These are phyloP conservation scores for Chaetura pelagica DNA, from an alignment of 2,113 vertebrate species.

Conservation along the genomic window DNA sequence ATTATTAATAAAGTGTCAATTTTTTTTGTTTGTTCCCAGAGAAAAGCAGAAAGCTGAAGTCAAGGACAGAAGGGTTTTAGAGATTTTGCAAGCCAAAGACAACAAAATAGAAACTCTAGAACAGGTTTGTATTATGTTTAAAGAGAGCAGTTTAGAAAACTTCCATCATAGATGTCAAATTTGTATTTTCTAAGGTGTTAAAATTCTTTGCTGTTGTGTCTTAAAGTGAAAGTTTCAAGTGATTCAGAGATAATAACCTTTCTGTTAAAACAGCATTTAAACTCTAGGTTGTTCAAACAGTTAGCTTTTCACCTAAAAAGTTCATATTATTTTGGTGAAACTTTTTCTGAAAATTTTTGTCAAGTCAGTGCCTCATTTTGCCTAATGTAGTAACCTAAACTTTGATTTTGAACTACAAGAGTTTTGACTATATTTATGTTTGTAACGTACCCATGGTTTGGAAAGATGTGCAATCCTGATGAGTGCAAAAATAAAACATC, in stretches of 20 bases:
- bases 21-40: slow-evolving; percentile 76
- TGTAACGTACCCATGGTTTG: background rate
- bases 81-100: slow-evolving; percentile 93
- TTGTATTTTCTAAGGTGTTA: background rate
- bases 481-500: background rate
- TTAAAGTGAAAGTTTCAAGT: background rate
- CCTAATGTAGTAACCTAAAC: background rate
- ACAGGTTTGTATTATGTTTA: slow-evolving; percentile 80
- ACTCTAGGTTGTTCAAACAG: background rate
- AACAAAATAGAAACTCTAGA: slow-evolving; percentile 86
- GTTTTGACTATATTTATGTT: background rate
- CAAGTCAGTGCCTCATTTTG: background rate
- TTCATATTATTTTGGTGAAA: background rate
- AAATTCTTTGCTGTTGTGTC: background rate
- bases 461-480: background rate
- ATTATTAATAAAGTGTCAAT: slow-evolving; percentile 68
- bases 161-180: background rate
- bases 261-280: background rate
- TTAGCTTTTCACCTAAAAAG: background rate
- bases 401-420: background rate
- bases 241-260: background rate
- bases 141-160: background rate
- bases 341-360: background rate
- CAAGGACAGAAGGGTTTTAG: slow-evolving; percentile 91
- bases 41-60: slow-evolving; percentile 92